Evolutionary conservation across 2,797 vertebrate species (phyloP).

Genomic region (Clarias fuscus): DNA sequence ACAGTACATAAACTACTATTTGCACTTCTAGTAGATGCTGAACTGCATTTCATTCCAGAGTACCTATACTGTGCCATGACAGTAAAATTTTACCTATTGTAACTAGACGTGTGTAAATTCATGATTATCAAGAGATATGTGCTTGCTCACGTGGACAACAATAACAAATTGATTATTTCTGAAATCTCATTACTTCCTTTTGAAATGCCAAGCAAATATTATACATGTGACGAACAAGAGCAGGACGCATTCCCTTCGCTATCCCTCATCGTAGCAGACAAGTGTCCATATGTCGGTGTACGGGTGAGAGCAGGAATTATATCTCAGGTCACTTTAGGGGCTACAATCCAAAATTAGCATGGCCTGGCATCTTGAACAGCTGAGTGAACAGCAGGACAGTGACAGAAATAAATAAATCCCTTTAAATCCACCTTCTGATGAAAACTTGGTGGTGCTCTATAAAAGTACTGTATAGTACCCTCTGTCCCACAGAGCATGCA

Average conservation of each 20-base stretch:
- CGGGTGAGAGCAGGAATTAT: constrained; percentile 6
- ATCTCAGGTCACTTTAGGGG: constrained; percentile 45
- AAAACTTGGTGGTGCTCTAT: constrained; percentile 52
- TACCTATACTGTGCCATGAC: too few species aligned
- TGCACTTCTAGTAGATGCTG: too few species aligned
- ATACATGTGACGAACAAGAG: neutral
- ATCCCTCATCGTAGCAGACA: neutral
- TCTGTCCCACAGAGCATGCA: constrained; percentile 58
- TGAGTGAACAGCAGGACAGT: constrained; percentile 34
- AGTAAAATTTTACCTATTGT: too few species aligned
- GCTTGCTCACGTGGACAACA: neutral
- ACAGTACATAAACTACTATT: too few species aligned
- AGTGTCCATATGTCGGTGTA: constrained; percentile 6
- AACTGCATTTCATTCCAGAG: too few species aligned
- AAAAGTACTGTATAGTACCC: constrained; percentile 61
- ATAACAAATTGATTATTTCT: neutral
- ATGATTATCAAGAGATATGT: neutral
- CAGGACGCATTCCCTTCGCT: constrained; percentile 24
- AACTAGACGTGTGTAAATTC: neutral
- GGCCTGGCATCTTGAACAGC: constrained; percentile 32
- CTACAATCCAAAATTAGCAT: constrained; percentile 45
- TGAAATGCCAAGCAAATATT: neutral
- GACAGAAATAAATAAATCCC: constrained; percentile 42
- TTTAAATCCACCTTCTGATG: constrained; percentile 49
- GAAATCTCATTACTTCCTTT: neutral